Conservation (phyloP, 2,113 vertebrate species). For the Megaptera novaeangliae region DNA sequence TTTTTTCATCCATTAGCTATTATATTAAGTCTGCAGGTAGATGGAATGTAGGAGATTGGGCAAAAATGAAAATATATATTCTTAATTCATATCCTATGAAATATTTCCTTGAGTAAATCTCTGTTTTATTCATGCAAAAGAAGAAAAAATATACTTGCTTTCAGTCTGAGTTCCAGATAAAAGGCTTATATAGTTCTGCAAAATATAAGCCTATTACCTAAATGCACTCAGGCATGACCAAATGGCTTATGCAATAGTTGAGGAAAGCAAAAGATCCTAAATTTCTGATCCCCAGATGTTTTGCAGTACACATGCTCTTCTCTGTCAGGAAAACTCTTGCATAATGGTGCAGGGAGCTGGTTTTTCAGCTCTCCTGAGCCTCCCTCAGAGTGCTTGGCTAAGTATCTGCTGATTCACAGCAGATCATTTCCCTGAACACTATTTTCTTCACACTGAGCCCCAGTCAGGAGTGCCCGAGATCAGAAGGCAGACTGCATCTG, state of each 20-base stretch:
- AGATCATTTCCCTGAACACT: background rate
- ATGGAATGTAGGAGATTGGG: background rate
- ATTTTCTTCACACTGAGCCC: background rate
- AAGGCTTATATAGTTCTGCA: background rate
- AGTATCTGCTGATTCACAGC: background rate
- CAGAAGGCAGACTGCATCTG: background rate
- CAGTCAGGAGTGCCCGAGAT: background rate
- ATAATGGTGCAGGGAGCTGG: background rate
- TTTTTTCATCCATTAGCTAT: background rate
- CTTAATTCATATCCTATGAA: background rate
- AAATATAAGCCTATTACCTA: background rate
- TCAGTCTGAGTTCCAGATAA: background rate
- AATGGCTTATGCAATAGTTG: background rate
- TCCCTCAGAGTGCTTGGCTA: background rate
- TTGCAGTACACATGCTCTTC: background rate
- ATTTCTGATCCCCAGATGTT: background rate
- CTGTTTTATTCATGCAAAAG: background rate
- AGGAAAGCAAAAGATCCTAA: background rate
- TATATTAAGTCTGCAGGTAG: background rate
- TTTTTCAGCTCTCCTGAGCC: background rate
- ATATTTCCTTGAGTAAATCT: background rate
- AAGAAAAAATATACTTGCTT: background rate
- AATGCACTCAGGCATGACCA: background rate
- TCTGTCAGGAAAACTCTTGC: background rate
- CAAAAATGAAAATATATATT: background rate